Conservation (phyloP, 2,113 vertebrate genomes). For the Cryptomyrus ogoouensis region DNA sequence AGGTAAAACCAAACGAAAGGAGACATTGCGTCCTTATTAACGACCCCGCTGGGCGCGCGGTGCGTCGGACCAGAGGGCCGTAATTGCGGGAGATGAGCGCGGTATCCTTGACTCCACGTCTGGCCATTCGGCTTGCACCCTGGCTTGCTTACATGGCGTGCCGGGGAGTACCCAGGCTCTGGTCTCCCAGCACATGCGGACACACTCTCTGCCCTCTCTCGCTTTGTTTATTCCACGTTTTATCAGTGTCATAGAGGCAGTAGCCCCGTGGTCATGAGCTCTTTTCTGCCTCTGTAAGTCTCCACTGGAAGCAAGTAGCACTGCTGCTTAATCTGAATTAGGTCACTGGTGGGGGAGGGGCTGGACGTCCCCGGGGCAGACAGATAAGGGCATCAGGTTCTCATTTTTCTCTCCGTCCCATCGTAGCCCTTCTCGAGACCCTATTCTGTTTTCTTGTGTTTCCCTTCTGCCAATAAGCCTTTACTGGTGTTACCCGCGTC, state of each 20-base stretch:
- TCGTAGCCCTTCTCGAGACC: background rate
- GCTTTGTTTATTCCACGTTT: background rate
- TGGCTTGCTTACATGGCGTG: background rate
- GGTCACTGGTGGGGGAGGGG: background rate
- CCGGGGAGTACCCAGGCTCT: background rate
- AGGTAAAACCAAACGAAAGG: background rate
- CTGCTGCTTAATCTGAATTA: background rate
- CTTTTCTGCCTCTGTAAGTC: background rate
- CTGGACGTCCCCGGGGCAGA: background rate
- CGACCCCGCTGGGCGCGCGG: background rate
- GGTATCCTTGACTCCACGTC: background rate
- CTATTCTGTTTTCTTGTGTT: background rate
- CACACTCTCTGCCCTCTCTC: background rate
- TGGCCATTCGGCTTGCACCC: background rate
- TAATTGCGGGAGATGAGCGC: background rate
- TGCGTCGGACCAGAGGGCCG: background rate
- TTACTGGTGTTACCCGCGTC: background rate
- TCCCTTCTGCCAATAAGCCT: background rate
- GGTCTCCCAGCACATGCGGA: background rate
- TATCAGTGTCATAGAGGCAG: background rate
- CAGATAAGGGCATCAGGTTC: background rate
- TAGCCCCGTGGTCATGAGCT: background rate
- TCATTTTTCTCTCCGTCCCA: background rate
- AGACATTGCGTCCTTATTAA: background rate
- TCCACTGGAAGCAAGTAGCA: background rate